Evolutionary conservation across 2,797 vertebrate species (phyloP).

Genomic region (Gambusia yucatana): DNA sequence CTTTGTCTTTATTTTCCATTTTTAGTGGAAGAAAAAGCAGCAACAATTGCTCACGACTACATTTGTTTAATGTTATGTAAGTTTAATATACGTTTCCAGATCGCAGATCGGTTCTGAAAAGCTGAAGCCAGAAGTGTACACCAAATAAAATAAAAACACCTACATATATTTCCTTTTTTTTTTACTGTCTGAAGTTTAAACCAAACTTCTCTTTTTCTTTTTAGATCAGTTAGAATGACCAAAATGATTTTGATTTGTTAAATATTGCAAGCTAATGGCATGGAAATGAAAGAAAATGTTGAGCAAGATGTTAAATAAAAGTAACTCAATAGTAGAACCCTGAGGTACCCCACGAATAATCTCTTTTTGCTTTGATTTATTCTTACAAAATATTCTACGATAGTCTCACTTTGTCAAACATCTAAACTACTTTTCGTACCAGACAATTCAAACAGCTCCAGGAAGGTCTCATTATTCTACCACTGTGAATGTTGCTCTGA

Average conservation of each 20-base stretch:
- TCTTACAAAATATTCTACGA: background rate
- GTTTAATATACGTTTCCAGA: background rate
- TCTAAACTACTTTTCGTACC: background rate
- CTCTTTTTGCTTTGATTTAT: background rate
- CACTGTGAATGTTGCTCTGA: background rate
- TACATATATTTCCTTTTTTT: background rate
- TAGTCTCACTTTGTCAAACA: background rate
- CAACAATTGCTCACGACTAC: slow-evolving; percentile 10
- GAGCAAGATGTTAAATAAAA: background rate
- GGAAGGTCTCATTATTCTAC: background rate
- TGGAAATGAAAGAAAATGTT: background rate
- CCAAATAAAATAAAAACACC: background rate
- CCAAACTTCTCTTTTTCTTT: background rate
- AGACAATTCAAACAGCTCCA: background rate
- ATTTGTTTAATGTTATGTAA: background rate
- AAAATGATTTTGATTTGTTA: background rate
- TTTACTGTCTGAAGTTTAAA: background rate
- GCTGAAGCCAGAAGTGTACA: background rate
- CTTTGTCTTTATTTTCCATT: slow-evolving; percentile 24
- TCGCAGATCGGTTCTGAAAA: background rate
- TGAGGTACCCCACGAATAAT: background rate
- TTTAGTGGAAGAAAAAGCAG: slow-evolving; percentile 14
- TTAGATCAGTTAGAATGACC: background rate
- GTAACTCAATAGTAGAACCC: background rate
- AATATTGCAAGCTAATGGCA: background rate